phyloP scores from a whole-genome alignment of 37 sponge, comb jelly and placozoan species.

The Chondrilla cf. caribensis region DNA sequence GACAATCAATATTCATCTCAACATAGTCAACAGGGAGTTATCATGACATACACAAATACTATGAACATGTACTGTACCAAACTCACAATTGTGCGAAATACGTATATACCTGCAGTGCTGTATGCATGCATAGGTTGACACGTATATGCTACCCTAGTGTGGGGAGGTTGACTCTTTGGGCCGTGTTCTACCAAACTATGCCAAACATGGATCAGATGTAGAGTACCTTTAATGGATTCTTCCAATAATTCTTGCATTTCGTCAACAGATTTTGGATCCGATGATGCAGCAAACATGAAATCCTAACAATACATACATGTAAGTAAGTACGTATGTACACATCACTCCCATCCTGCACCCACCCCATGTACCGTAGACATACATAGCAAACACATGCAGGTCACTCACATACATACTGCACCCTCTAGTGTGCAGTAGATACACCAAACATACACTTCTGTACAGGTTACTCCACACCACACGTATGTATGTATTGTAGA shows the following conservation, averaged over 20 bases:
- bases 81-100: too few species aligned
- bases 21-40: too few species aligned
- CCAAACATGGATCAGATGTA: background rate
- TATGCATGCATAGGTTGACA: too few species aligned
- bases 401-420: background rate
- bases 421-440: background rate
- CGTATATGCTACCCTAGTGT: too few species aligned
- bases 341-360: background rate
- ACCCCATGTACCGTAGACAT: background rate
- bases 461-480: too few species aligned
- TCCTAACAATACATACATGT: constrained; percentile 44
- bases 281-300: constrained; percentile 79
- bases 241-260: constrained; percentile 91
- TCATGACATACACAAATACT: too few species aligned
- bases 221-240: constrained; percentile 81
- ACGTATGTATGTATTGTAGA: too few species aligned
- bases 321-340: background rate
- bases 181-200: too few species aligned
- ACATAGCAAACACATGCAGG: background rate
- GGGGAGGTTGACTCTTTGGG: too few species aligned
- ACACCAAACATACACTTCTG: background rate
- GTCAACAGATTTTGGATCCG: constrained; percentile 63
- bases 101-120: too few species aligned
- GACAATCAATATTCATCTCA: too few species aligned
- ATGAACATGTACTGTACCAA: too few species aligned